Percentiles rank a stretch among this genome's conserved stretches.
Conservation (phyloP, 2,888 invertebrate species). For the Cheilosia impressa region DNA sequence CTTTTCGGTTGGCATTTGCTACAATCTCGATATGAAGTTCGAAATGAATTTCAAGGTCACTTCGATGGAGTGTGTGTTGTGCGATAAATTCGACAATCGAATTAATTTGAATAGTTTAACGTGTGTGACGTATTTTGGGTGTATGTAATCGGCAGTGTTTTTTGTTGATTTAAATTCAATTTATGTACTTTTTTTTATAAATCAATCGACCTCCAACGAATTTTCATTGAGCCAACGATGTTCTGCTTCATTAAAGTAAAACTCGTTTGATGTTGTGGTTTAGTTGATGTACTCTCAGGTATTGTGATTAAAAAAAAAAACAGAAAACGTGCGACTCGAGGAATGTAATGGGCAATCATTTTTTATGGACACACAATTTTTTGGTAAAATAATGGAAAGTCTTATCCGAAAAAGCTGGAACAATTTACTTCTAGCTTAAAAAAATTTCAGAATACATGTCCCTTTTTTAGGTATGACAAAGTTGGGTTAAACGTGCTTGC, state of each 20-base stretch:
- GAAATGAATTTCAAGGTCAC: constrained; percentile 58
- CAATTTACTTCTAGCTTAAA: no score
- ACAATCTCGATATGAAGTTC: constrained; percentile 52
- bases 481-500: no score
- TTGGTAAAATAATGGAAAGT: no score
- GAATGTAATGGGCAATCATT: no score
- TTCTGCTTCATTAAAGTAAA: constrained; percentile 1
- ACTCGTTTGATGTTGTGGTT: not conserved
- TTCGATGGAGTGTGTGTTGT: constrained; percentile 37
- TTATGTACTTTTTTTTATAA: not conserved
- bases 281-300: not conserved
- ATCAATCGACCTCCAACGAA: not conserved
- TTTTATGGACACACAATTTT: no score
- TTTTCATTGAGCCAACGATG: no score
- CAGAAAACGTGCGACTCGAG: no score
- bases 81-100: constrained; percentile 53
- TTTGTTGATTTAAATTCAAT: not conserved
- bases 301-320: no score
- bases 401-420: no score
- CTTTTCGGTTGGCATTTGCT: constrained; percentile 43
- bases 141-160: not conserved
- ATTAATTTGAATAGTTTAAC: constrained; percentile 59
- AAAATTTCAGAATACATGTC: no score
- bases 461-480: no score
- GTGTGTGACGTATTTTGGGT: constrained; percentile 38